Base-by-base conservation (phyloP, 2,113 vertebrate species). In the Cheirogaleus medius region DNA sequence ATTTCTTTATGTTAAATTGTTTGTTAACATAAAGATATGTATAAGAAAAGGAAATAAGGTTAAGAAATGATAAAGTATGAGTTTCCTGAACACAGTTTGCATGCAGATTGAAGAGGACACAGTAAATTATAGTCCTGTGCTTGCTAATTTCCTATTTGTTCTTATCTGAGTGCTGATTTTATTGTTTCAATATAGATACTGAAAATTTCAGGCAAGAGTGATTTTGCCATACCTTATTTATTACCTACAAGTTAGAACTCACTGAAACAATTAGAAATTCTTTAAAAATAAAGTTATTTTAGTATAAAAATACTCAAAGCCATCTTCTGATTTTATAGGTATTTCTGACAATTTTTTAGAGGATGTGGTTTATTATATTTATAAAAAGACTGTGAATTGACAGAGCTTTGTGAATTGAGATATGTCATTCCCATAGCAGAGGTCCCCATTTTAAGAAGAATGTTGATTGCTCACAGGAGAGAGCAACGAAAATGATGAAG, bases 381-480 rank as follows among this genome's bases (percentile, higher is more conserved):
- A 73, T 27, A 93, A 86, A 82, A 54, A 93, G 14, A 32, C 0
- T 93, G 13, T 83, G 15, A 83, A 89, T 80, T 60, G 39, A 85
- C 23, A 80, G 44, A 20, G 9, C 37, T 88, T 83, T 56, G 34
- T 60, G 58, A 60, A 60, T 25, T 63, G 15, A 86, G 29, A 77
- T 63, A 78, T 74, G 39, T 80, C 44, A 66, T 64, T 34, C 37
- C 60, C 63, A 69, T 90, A 86, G 78, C 42, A 64, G 64, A 88
- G 63, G 54, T 74, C 29, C 32, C n/a, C 20, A 78, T 96, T 91
- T 88, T 64, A 82, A 96, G 82, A 74, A 95, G 17, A 23, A 47
- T 44, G 11, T 13, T 93, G 68, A 83, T 83, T 91, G 56, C 17
- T 94, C 83, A 69, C 83, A 78, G 17, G 63, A 97, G 47, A 95